Evolutionary conservation across 2,888 invertebrate species (phyloP), one percentile per base, ranked within the genome.

Genomic region (Papilio protenor): DNA sequence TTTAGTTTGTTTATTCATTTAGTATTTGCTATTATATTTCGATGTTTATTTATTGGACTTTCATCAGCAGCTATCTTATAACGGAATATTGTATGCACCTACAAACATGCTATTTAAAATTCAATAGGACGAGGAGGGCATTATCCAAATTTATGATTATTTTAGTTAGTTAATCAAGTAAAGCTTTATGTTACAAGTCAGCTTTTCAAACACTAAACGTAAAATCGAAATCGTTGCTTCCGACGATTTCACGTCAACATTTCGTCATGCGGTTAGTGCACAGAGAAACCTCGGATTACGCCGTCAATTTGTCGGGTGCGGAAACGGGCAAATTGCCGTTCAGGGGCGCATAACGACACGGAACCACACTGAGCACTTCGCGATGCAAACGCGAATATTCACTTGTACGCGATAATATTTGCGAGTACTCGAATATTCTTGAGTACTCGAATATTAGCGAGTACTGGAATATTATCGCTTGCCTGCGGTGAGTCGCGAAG

Each of bases 401-500:
- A 96, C 96, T 91, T 96, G 96, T 88, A 96, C 95, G 90, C 96
- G 66, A 66, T 82, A 81, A 82, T 79, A 81, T 82, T 81, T 69
- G 12, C 21, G 40, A 69, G 66, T 69, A 86, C 82, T 83, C 82
- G 80, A 85, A 86, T 82, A 79, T 80, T 75, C 66, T 96, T 96
- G 91, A 96, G 96, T 88, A 69, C 14, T 69, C 45, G 93, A 93
- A 95, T 94, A 88, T 95, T 93, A 88, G 95, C 92, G 86, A 82
- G 81, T 83, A 81, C 86, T 83, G 88, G 83, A 82, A 83, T 80
- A 82, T 83, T 81, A 83, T 84, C 90, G 95, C 96, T 96, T 96
- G 96, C 96, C 97, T 98, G 95, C 98, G 96, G 95, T 98, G 98
- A 85, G 98, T 97, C 86, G 97, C 96, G 96, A 97, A 98, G 96